phyloP scores from a whole-genome alignment of 2,113 vertebrate genomes.

The Halcyon senegalensis region DNA sequence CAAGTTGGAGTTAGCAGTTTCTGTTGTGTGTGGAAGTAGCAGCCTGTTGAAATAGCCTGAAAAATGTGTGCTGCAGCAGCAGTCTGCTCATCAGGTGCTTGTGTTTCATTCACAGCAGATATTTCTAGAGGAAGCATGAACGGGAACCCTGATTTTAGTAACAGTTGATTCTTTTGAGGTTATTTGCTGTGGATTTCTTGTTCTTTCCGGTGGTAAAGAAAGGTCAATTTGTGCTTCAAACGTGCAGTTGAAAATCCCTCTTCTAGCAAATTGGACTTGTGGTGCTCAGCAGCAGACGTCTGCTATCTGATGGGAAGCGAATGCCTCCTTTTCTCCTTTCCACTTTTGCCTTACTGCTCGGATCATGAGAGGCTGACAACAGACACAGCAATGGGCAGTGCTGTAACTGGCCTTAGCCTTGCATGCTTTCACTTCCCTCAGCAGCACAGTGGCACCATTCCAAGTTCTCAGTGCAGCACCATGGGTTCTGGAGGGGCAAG shows the following conservation, averaged over 20 bases:
- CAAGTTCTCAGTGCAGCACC: neutral
- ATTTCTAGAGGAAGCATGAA: neutral
- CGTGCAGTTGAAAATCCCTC: accelerated
- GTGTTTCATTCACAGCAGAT: neutral
- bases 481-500: neutral
- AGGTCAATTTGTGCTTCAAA: neutral
- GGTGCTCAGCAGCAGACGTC: neutral
- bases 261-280: neutral
- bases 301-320: neutral
- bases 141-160: neutral
- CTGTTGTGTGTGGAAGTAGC: neutral
- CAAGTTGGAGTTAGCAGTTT: neutral
- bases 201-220: neutral
- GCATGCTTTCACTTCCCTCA: accelerated
- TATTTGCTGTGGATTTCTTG: neutral
- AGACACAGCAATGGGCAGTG: neutral
- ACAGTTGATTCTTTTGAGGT: neutral
- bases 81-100: neutral
- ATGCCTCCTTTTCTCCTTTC: neutral
- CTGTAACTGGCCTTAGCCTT: neutral
- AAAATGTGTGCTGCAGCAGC: neutral
- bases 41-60: neutral
- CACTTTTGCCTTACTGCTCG: neutral
- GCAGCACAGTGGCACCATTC: accelerated
- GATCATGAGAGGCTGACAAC: neutral